Conservation (phyloP, 2,888 invertebrate species). For the Nudaria mundana region DNA sequence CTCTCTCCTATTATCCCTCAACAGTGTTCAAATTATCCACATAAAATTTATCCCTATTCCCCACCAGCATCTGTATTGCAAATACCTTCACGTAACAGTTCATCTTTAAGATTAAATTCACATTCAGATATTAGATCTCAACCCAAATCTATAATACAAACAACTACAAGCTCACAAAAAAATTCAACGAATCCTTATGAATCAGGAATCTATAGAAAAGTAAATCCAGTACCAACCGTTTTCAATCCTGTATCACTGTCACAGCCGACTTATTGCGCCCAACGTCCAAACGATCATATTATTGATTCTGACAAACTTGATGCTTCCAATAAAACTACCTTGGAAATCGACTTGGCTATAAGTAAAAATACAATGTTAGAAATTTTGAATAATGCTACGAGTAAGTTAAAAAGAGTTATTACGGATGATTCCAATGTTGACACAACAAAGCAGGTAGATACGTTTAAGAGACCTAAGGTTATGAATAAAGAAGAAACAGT, state of each 20-base stretch:
- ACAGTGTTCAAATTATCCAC: neutral
- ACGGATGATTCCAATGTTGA: neutral
- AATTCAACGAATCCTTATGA: neutral
- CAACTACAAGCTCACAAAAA: no score
- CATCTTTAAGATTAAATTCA: no score
- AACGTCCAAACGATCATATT: no score
- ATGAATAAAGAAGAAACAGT: neutral
- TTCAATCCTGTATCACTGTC: no score
- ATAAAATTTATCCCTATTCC: neutral
- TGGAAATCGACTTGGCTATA: conserved; percentile 13
- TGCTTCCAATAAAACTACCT: no score
- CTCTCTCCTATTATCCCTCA: neutral
- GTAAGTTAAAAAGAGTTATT: neutral
- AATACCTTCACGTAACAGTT: neutral
- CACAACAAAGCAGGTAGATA: neutral
- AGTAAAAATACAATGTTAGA: conserved; percentile 32
- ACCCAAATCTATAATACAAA: no score
- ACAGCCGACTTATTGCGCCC: no score
- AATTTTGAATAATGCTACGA: conserved; percentile 28
- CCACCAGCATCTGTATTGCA: neutral
- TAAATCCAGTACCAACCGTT: no score
- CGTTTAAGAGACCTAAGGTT: conserved; percentile 2
- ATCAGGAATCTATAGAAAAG: neutral
- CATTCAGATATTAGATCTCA: neutral
- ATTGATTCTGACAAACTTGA: no score